Conservation (phyloP, 2,113 vertebrate genomes). For the Oreochromis spilurus region DNA sequence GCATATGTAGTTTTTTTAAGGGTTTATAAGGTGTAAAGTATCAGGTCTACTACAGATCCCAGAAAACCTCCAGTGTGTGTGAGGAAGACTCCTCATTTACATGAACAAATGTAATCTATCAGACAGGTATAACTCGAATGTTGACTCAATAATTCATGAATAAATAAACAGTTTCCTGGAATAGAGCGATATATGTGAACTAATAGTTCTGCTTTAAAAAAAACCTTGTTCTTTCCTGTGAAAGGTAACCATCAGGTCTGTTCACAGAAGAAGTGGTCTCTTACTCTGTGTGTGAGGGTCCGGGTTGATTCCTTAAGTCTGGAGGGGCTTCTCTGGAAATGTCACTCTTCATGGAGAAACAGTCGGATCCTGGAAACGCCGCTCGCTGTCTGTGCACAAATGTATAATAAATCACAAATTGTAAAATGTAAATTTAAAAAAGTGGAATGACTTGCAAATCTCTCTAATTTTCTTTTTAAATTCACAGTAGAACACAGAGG, state of each 20-base stretch:
- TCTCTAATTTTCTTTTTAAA: not conserved
- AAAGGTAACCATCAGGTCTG: accelerated
- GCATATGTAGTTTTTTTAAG: not conserved
- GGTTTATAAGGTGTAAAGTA: not conserved
- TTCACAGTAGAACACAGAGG: too few relatives aligned
- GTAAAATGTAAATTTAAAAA: not conserved
- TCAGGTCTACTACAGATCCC: not conserved
- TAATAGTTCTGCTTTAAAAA: too few relatives aligned
- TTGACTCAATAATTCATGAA: not conserved
- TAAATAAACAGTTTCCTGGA: not conserved
- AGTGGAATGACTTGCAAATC: not conserved
- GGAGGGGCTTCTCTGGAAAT: not conserved
- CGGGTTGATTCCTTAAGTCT: not conserved
- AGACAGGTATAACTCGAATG: not conserved
- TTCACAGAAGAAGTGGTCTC: accelerated
- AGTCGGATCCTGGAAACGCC: not conserved
- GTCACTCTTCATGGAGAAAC: not conserved
- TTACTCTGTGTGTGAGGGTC: not conserved
- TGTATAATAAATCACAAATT: not conserved
- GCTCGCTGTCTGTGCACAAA: accelerated
- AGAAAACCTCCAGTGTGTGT: not conserved
- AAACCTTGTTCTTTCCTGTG: not conserved
- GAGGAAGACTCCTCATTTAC: not conserved
- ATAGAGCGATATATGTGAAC: too few relatives aligned
- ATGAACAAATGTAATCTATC: accelerated